Evolutionary conservation across 2,888 invertebrate species (phyloP).

Genomic region (Parnassius smintheus): DNA sequence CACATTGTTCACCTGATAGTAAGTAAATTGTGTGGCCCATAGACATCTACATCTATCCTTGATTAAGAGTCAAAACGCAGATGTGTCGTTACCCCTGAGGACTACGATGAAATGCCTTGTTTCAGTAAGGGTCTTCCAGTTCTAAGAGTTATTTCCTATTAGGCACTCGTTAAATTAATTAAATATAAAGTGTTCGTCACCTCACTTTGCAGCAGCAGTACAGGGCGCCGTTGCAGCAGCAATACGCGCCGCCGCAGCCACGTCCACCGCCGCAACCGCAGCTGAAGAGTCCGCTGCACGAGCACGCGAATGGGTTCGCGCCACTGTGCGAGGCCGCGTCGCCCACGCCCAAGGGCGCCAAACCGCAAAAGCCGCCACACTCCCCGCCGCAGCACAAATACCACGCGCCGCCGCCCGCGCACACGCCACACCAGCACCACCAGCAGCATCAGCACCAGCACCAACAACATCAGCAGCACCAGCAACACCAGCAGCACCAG

Average conservation of each 20-base stretch:
- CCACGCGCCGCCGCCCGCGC: conserved; percentile 62
- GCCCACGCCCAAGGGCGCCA: conserved; percentile 71
- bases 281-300: conserved; percentile 81
- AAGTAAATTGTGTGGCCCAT: too few species aligned
- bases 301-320: conserved; percentile 76
- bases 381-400: conserved; percentile 77
- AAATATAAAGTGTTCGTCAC: too few species aligned
- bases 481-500: conserved; percentile 44
- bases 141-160: too few species aligned
- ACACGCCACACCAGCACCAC: conserved; percentile 62
- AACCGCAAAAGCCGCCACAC: conserved; percentile 69
- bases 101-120: too few species aligned
- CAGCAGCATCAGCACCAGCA: conserved; percentile 36
- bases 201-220: conserved; percentile 61
- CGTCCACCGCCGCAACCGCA: conserved; percentile 62
- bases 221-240: conserved; percentile 71
- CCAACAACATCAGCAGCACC: conserved; percentile 38
- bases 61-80: too few species aligned
- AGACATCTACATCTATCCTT: too few species aligned
- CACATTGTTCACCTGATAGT: too few species aligned
- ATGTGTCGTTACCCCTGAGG: too few species aligned
- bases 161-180: too few species aligned
- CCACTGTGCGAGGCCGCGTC: conserved; percentile 83
- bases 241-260: conserved; percentile 66
- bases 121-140: too few species aligned